Percentiles rank a stretch among this genome's conserved stretches.
Evolutionary conservation across 2,888 invertebrate genomes (phyloP).

Genomic region (Griposia aprilina): DNA sequence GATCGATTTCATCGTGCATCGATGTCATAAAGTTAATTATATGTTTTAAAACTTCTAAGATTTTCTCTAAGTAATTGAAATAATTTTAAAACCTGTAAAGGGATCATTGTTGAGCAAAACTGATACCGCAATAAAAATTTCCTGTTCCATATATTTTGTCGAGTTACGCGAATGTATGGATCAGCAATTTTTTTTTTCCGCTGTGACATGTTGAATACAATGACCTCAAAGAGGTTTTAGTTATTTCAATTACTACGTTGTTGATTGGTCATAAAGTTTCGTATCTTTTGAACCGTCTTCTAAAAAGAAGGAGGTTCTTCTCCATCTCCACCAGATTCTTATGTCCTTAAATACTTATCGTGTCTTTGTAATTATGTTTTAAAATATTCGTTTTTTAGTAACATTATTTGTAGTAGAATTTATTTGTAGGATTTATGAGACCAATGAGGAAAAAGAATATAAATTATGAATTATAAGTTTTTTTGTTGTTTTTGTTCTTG

Average conservation of each 20-base stretch:
- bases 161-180: neutral
- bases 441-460: constrained; percentile 47
- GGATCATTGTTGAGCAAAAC: neutral
- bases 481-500: neutral
- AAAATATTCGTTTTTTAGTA: constrained; percentile 59
- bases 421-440: constrained; percentile 67
- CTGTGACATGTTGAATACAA: neutral
- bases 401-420: constrained; percentile 63
- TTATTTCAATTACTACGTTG: neutral
- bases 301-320: neutral
- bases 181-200: neutral
- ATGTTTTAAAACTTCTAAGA: neutral
- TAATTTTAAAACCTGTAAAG: neutral
- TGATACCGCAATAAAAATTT: neutral
- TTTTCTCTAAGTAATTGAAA: neutral
- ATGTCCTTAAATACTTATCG: neutral
- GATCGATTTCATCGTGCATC: neutral
- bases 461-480: constrained; percentile 58
- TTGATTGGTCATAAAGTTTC: no score
- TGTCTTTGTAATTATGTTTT: constrained; percentile 44
- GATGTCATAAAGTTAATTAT: neutral
- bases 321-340: neutral
- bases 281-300: neutral
- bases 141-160: neutral
- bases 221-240: neutral